Evolutionary conservation across 2,888 invertebrate genomes (phyloP), one percentile per base, ranked within the genome.

Genomic region (Aphrophora alni): DNA sequence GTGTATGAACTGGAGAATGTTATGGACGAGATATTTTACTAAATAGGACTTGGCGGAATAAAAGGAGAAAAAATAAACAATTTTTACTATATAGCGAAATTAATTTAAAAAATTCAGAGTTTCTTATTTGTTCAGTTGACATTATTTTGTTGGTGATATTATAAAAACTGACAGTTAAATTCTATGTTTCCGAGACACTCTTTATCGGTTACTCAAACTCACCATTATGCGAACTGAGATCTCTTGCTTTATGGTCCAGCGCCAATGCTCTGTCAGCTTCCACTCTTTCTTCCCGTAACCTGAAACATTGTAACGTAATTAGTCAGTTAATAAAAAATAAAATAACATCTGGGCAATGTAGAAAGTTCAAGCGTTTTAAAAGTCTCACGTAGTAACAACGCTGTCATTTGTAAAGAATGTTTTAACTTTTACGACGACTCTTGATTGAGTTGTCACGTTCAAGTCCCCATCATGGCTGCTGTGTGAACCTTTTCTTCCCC

Each of bases 181-280:
- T n/a, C n/a, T n/a, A n/a, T n/a, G n/a, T n/a, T n/a, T n/a, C n/a
- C n/a, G n/a, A n/a, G n/a, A n/a, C n/a, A n/a, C n/a, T n/a, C n/a
- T n/a, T n/a, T n/a, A n/a, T n/a, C n/a, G n/a, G n/a, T n/a, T n/a
- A n/a, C n/a, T n/a, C n/a, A n/a, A n/a, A 88, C 90, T 93, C 90
- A 96, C 96, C 95, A 90, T 96, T 95, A 90, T 95, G 94, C 87
- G 96, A 95, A 89, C 95, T 95, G 87, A 93, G 90, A 89, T 96
- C 96, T 88, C 95, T 92, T 84, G 94, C 94, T 91, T 96, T 96
- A 69, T 84, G 84, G 87, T 94, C 96, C 89, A 94, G 91, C 81
- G 93, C 94, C 88, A 95, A 90, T 85, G 93, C 93, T 88, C 95
- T 92, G 88, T 96, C 96, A 85, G 93, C 93, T 87, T 96, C 96